phyloP scores from a whole-genome alignment of 2,888 invertebrate genomes.

The Ditylenchus weischeri region DNA sequence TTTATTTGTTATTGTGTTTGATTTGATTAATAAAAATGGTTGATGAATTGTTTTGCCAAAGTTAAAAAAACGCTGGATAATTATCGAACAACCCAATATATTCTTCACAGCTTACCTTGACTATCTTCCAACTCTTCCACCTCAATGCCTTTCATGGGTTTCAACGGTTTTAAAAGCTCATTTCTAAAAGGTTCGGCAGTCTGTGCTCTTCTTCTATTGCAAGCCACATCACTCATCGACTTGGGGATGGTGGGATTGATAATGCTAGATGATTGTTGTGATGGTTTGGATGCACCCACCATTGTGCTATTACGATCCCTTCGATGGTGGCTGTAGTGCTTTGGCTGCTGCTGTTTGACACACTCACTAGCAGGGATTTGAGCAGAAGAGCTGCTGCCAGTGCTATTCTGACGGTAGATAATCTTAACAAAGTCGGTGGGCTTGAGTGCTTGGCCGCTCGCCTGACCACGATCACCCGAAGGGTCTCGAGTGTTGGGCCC shows the following conservation, averaged over 20 bases:
- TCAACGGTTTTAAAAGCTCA: background rate
- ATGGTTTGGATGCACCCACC: conserved; percentile 2
- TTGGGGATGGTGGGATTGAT: conserved; percentile 28
- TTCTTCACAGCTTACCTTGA: conserved; percentile 25
- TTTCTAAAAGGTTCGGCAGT: conserved; percentile 3
- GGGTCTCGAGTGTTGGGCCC: background rate
- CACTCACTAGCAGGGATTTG: too few species aligned
- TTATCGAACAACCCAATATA: too few species aligned
- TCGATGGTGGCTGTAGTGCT: background rate
- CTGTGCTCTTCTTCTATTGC: conserved; percentile 23
- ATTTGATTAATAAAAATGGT: too few species aligned
- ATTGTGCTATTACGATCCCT: background rate
- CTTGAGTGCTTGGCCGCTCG: background rate
- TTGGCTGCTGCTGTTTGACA: background rate
- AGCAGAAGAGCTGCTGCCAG: background rate
- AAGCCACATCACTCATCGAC: conserved; percentile 38
- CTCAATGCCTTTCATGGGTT: conserved; percentile 7
- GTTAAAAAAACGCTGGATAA: too few species aligned
- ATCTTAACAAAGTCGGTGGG: conserved; percentile 3
- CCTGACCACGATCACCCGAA: background rate
- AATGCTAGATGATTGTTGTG: background rate
- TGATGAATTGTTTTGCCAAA: too few species aligned
- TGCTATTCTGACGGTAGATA: conserved; percentile 7
- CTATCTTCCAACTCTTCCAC: conserved; percentile 24
- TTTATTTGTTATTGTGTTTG: too few species aligned